Conservation (phyloP, 2,797 vertebrate genomes). For the Siniperca obscura region DNA sequence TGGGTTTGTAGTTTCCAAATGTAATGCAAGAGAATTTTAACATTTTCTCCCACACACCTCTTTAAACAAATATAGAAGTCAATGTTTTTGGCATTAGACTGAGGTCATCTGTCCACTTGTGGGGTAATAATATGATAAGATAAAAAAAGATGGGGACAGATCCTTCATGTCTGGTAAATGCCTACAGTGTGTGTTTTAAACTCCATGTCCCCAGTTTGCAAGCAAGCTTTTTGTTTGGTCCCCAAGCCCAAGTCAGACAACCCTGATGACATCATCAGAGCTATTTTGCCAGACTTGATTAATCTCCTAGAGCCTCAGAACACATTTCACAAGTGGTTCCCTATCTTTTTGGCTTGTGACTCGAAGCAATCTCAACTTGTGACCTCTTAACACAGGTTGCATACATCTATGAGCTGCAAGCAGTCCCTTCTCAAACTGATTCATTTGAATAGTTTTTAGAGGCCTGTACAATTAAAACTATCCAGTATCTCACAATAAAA, state of each 20-base stretch:
- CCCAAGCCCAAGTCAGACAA: not conserved
- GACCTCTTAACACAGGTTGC: not conserved
- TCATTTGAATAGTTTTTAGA: too few relatives aligned
- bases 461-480: too few relatives aligned
- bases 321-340: too few relatives aligned
- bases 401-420: too few relatives aligned
- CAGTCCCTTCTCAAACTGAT: too few relatives aligned
- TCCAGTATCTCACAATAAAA: not conserved
- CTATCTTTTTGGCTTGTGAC: too few relatives aligned
- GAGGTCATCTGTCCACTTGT: not conserved
- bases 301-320: too few relatives aligned
- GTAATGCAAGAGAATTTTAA: not conserved
- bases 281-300: too few relatives aligned
- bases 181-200: not conserved
- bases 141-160: not conserved
- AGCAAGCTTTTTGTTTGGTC: not conserved
- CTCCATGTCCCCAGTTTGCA: not conserved
- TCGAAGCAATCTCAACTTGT: not conserved
- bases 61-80: not conserved
- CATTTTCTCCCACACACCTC: not conserved
- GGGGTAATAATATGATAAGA: not conserved
- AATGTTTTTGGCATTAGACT: not conserved
- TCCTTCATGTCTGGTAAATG: not conserved
- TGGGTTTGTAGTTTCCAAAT: not conserved
- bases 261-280: not conserved